Evolutionary conservation across 1,140 invertebrate genomes (phyloP).

Genomic region (Delia radicum): DNA sequence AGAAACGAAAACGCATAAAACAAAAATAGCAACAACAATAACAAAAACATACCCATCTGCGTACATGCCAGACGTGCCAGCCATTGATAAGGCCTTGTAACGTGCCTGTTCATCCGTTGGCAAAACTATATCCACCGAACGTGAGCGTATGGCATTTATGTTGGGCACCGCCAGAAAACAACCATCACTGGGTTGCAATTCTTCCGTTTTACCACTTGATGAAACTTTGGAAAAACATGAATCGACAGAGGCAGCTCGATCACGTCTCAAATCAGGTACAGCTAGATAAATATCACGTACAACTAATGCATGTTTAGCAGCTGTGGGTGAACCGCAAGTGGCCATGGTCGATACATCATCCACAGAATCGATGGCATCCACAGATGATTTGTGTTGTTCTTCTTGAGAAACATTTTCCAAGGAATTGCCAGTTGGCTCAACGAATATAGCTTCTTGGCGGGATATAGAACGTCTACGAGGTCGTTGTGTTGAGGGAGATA

Average conservation of each 20-base stretch:
- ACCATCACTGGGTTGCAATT: conserved; percentile 63
- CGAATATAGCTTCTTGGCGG: conserved; percentile 76
- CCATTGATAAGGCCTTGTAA: conserved; percentile 75
- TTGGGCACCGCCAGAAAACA: conserved; percentile 68
- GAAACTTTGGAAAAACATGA: conserved; percentile 76
- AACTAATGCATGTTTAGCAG: conserved; percentile 35
- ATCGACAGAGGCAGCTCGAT: conserved; percentile 81
- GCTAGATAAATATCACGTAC: conserved; percentile 76
- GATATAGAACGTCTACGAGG: conserved; percentile 67
- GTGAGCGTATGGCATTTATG: conserved; percentile 70
- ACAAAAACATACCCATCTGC: conserved; percentile 44
- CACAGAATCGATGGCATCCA: conserved; percentile 59
- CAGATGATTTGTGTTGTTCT: conserved; percentile 58
- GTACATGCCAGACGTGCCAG: conserved; percentile 45
- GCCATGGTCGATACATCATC: conserved; percentile 54
- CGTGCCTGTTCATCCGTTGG: conserved; percentile 82
- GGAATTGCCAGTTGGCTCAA: conserved; percentile 68
- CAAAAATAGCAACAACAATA: conserved; percentile 18
- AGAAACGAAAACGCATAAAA: conserved; percentile 15
- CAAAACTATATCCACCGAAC: conserved; percentile 87
- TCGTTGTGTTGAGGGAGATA: conserved; percentile 41
- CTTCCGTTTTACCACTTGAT: conserved; percentile 66
- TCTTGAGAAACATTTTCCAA: conserved; percentile 64
- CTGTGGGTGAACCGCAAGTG: conserved; percentile 41
- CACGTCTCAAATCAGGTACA: conserved; percentile 78